Base-by-base conservation (phyloP, 2,797 vertebrate species). In the Takifugu ocellatus region DNA sequence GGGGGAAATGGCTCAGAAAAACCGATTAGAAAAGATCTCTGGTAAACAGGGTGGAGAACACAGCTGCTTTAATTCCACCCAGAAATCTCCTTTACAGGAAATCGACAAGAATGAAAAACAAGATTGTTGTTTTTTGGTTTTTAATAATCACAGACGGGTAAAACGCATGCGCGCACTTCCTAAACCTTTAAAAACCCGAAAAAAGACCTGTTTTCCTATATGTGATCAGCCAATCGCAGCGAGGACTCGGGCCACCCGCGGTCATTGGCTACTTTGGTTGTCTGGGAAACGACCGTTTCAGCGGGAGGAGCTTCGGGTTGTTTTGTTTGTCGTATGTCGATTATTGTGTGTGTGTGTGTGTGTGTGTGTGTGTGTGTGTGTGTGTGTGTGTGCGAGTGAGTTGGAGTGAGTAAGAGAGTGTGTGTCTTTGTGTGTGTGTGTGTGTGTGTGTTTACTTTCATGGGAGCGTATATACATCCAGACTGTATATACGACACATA, bases 401-500 rank as follows among this genome's bases (percentile, higher is more conserved):
- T 51, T 54, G 63, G 54, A 21, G 43, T 64, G 56, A 51, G 72
- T 61, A 52, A 42, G 49, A 56, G 47, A 25, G 62, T 63, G 52
- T 33, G 52, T 68, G 58, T 50, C 53, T 58, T 56, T 61, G 42
- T 33, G 63, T 48, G 57, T 63, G 55, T 25, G 63, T 66, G 70
- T 63, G 76, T 46, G 68, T 27, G 73, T 75, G 78, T 75, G 77
- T 75, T 73, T 87, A 62, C 56, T 68, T 63, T 77, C 89, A 89
- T 89, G 85, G 79, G 87, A 77, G 51, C 78, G 87, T 89, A 89
- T 90, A 89, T 90, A 90, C 87, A 90, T 61, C 52, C 66, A 62
- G 66, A 57, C 72, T 90, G 88, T 89, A 90, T 90, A 91, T 90
- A 91, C 85, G 83, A 84, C 81, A 70, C 90, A 89, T 88, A 83